Conservation (phyloP, 1,140 invertebrate genomes). For the Nasonia giraulti region DNA sequence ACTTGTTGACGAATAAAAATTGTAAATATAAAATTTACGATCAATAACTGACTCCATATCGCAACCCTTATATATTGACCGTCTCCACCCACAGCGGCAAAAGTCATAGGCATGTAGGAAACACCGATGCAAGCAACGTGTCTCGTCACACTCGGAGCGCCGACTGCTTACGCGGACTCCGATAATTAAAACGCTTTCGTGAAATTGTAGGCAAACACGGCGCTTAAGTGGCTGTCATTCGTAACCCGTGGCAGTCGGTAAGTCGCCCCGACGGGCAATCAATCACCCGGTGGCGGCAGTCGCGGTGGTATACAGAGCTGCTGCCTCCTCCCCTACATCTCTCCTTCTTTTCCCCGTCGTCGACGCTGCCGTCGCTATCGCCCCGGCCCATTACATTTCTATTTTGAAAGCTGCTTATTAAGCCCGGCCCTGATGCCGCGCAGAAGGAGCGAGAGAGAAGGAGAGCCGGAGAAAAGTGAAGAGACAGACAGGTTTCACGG, state of each 20-base stretch:
- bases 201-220: slow-evolving; percentile 75
- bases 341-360: background rate
- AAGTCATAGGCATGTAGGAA: background rate
- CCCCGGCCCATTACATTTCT: slow-evolving; percentile 74
- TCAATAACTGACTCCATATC: too few species aligned
- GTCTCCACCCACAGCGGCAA: too few species aligned
- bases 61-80: too few species aligned
- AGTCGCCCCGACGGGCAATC: slow-evolving; percentile 74
- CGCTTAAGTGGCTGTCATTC: slow-evolving; percentile 75
- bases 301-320: background rate
- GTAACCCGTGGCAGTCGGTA: slow-evolving; percentile 72
- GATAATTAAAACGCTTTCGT: slow-evolving; percentile 75
- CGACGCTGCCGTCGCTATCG: slow-evolving; percentile 50
- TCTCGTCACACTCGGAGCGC: background rate
- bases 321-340: slow-evolving; percentile 12
- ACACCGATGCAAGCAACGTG: background rate
- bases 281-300: slow-evolving; percentile 66
- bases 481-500: slow-evolving; percentile 75
- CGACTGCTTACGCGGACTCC: slow-evolving; percentile 18
- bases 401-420: slow-evolving; percentile 76
- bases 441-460: slow-evolving; percentile 22
- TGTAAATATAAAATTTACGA: too few species aligned
- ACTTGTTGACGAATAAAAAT: too few species aligned
- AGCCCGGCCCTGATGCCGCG: slow-evolving; percentile 63
- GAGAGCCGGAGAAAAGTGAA: slow-evolving; percentile 49